phyloP scores from a whole-genome alignment of 2,113 vertebrate genomes.

The Hucho hucho region DNA sequence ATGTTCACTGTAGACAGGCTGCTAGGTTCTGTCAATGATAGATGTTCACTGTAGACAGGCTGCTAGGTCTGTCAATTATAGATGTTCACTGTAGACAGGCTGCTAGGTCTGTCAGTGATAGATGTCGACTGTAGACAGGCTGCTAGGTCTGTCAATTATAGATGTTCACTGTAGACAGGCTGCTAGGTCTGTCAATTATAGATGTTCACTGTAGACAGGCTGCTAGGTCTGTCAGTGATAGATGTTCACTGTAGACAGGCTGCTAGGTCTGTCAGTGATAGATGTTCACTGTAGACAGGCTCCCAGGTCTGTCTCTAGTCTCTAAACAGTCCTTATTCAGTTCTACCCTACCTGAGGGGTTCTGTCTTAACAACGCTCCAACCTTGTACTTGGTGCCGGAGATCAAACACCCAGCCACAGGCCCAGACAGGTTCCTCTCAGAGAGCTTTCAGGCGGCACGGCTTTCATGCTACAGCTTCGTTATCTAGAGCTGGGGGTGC shows the following conservation, averaged over 20 bases:
- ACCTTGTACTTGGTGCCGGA: slow-evolving; percentile 49
- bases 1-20: too few species aligned
- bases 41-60: too few species aligned
- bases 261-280: too few species aligned
- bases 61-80: too few species aligned
- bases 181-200: not conserved
- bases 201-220: not conserved
- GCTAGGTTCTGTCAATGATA: too few species aligned
- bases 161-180: too few species aligned
- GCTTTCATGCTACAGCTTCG: slow-evolving; percentile 2
- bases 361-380: slow-evolving; percentile 37
- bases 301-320: slow-evolving; percentile 29
- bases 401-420: slow-evolving; percentile 31
- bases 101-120: too few species aligned
- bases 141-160: too few species aligned
- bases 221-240: not conserved
- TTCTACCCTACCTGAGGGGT: slow-evolving; percentile 30
- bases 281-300: not conserved
- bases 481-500: not conserved
- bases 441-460: slow-evolving; percentile 62
- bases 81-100: too few species aligned
- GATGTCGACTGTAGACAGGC: too few species aligned
- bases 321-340: slow-evolving; percentile 61
- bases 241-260: slow-evolving; percentile 27
- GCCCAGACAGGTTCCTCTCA: slow-evolving; percentile 65